Evolutionary conservation across 2,888 invertebrate species (phyloP).

Genomic region (Latrodectus elegans): DNA sequence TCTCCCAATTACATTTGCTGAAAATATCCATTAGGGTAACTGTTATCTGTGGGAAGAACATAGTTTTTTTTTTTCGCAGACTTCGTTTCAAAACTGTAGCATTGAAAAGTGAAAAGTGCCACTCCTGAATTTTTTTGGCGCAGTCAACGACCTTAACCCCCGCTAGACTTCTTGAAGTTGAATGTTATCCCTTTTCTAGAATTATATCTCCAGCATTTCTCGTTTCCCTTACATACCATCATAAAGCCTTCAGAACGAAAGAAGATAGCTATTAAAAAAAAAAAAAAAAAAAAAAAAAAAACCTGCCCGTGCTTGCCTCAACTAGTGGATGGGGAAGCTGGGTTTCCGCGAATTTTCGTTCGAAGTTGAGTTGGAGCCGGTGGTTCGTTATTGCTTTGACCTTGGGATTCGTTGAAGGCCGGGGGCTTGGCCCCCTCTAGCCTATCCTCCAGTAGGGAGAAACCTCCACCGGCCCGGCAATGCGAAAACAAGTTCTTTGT

Average conservation of each 20-base stretch:
- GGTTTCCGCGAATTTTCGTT: constrained; percentile 34
- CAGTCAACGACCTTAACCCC: no score
- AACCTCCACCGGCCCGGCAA: background rate
- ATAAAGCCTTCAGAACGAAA: no score
- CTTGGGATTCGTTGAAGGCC: constrained; percentile 42
- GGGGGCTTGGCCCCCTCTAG: constrained; percentile 8
- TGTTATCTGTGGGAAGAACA: no score
- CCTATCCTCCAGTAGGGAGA: constrained; percentile 8
- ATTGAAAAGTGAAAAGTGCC: no score
- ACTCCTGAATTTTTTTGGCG: no score
- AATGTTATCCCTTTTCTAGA: background rate
- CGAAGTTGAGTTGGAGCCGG: constrained; percentile 23
- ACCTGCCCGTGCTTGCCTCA: constrained; percentile 17
- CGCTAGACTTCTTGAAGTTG: no score
- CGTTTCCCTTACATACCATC: background rate
- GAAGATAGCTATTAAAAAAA: no score
- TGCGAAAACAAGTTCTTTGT: constrained; percentile 61
- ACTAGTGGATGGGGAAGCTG: background rate
- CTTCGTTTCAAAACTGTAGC: no score
- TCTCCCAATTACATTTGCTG: no score
- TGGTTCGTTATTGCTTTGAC: constrained; percentile 57
- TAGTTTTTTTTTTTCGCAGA: no score
- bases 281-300: background rate
- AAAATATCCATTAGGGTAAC: no score
- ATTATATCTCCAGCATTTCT: background rate